These are phyloP conservation scores for Platycheirus rosarum DNA, from an alignment of 2,888 invertebrate genomes.

Conservation along the genomic window DNA sequence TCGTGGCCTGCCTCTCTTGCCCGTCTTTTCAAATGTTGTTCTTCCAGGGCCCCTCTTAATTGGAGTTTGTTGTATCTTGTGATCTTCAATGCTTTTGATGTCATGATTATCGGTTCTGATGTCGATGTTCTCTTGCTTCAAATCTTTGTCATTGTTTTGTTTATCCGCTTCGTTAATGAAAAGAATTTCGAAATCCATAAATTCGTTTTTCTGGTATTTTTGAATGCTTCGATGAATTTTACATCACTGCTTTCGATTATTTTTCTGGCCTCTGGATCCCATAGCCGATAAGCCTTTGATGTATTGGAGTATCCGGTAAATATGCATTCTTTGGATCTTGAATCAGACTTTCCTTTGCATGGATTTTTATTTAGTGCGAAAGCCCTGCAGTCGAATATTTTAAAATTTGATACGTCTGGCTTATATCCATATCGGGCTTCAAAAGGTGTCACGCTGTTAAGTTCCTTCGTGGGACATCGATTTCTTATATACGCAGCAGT, in stretches of 20 bases:
- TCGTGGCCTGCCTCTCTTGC: constrained; percentile 18
- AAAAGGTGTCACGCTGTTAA: constrained; percentile 62
- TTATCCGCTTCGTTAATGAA: no score
- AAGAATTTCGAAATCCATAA: neutral
- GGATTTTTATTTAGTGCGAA: constrained; percentile 27
- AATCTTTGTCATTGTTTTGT: no score
- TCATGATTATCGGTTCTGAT: neutral
- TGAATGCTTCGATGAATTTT: constrained; percentile 9
- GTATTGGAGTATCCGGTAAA: constrained; percentile 38
- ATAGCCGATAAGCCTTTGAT: constrained; percentile 35
- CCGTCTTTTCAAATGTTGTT: constrained; percentile 11
- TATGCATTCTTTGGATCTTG: constrained; percentile 29
- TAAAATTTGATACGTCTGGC: constrained; percentile 38
- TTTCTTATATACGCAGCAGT: constrained; percentile 56
- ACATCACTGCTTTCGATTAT: constrained; percentile 29
- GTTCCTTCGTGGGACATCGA: constrained; percentile 29
- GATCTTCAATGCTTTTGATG: neutral
- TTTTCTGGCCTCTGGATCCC: constrained; percentile 23
- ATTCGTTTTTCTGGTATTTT: neutral
- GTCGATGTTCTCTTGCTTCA: no score
- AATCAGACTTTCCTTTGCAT: constrained; percentile 20
- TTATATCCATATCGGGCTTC: constrained; percentile 54
- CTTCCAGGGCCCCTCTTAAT: constrained; percentile 1
- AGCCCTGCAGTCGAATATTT: constrained; percentile 41
- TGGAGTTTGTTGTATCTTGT: neutral